Conservation (phyloP, 2,113 vertebrate genomes). For the Tupaia chinensis region DNA sequence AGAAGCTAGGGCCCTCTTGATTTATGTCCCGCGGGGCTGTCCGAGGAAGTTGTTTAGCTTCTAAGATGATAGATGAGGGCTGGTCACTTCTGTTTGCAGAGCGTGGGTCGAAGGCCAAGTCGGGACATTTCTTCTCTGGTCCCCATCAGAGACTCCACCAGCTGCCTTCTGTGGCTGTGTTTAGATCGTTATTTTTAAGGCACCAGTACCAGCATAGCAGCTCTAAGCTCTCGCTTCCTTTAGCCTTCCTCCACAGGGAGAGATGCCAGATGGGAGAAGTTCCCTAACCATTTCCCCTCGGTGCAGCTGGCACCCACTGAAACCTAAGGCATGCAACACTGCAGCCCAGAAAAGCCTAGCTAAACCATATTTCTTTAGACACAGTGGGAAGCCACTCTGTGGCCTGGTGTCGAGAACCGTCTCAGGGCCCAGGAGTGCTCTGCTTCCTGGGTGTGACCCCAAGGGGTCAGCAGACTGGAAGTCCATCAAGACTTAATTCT, state of each 20-base stretch:
- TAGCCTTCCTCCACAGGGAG: slow-evolving; percentile 46
- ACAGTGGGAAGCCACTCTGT: not conserved
- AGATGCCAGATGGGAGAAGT: slow-evolving; percentile 51
- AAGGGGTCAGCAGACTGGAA: not conserved
- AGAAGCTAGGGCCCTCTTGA: slow-evolving; percentile 21
- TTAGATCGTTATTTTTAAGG: slow-evolving; percentile 60
- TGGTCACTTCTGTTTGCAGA: slow-evolving; percentile 62
- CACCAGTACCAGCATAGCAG: slow-evolving; percentile 12
- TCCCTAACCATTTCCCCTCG: slow-evolving; percentile 19
- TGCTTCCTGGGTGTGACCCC: slow-evolving; percentile 12
- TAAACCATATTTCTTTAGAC: not conserved
- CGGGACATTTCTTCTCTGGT: slow-evolving; percentile 61
- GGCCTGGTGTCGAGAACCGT: not conserved
- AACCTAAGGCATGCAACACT: slow-evolving; percentile 27
- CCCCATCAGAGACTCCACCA: slow-evolving; percentile 5
- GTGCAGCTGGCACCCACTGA: slow-evolving; percentile 43
- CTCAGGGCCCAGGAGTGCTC: not conserved
- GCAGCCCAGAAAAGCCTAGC: not conserved
- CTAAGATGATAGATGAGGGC: slow-evolving; percentile 71
- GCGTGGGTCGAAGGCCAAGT: slow-evolving; percentile 45
- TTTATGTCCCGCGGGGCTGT: slow-evolving; percentile 57
- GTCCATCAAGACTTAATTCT: not conserved
- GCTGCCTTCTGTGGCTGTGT: slow-evolving; percentile 34
- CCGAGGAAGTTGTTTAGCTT: slow-evolving; percentile 72
- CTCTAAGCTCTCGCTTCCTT: slow-evolving; percentile 59